Evolutionary conservation across 2,113 vertebrate genomes (phyloP), one percentile per base, ranked within the genome.

Genomic region (Paratilapia polleni): DNA sequence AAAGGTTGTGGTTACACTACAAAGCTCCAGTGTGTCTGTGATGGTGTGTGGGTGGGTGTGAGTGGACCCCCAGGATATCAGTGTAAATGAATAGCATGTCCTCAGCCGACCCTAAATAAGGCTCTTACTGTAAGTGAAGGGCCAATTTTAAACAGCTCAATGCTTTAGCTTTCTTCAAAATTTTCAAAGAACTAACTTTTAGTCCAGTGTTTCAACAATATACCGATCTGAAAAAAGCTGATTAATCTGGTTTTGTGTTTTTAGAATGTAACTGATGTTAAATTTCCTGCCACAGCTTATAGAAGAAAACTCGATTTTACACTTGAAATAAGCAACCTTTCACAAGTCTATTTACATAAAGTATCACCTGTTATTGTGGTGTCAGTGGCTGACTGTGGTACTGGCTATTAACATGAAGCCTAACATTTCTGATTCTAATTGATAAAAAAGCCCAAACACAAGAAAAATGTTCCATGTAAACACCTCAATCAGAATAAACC

Each of bases 1-100:
- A 17, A 66, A 17, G 0, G 36, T 43, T 66, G 63, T 43, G 22
- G 38, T 66, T 66, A 24, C 38, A 66, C 38, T 66, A 43, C 38
- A 15, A 66, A 43, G 13, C 36, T 66, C 63, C 36, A 24, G 8
- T 5, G 38, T 43, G 38, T 43, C 63, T 66, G 63, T 41, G 63
- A 43, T 43, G n/a, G 1, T 66, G 63, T 43, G 63, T 43, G n/a
- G 63, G 63, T 66, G 63, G 63, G 13, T 43, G 63, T 43, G 62
- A 66, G 63, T 17, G 38, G 38, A 43, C n/a, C n/a, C 63, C 63
- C 63, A 43, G 63, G 63, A 66, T 66, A 66, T 43, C 63, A 66
- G 7, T 24, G 38, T 66, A 1, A 43, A 66, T 43, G 38, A 66
- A 66, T 43, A 66, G 63, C n/a, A 43, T 0, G 41, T 43, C n/a